Base-by-base conservation (phyloP, 2,797 vertebrate species). In the Paedocypris micromegethes region DNA sequence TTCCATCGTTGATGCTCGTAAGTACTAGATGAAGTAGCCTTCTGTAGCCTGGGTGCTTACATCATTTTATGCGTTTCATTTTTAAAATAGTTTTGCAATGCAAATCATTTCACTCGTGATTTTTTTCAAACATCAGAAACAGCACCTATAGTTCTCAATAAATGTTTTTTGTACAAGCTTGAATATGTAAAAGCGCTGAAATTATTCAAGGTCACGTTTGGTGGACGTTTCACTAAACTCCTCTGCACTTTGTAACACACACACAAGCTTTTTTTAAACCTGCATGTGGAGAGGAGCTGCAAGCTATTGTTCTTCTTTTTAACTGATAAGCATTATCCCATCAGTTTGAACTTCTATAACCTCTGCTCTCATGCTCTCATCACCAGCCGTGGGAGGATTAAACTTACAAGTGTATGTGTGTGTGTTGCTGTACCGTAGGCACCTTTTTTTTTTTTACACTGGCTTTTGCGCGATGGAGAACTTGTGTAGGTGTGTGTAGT, bases 281-380 rank as follows among this genome's bases (percentile, higher is more conserved):
- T 68, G 65, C n/a, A 55, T 62, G 49, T 64, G 58, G 74, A 72
- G 66, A 64, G 6, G 46, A 78, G 72, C 66, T 61, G 1, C 50
- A 56, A 72, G 2, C 70, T 68, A 67, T 79, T 80, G 74, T 79
- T 80, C 58, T 64, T 72, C 54, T 74, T 23, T 52, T 65, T 73
- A 56, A 43, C 62, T 79, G 77, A 74, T 55, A 72, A 72, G 62
- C 52, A 61, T 64, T 72, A 56, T 43, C 62, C 52, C 46, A 58
- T 74, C 65, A 54, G 58, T 58, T 40, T 43, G 5, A 77, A 69
- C 72, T 72, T 70, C 63, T 52, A 4, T 74, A 72, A 72, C 75
- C 61, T 43, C 59, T 41, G 54, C 9, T 65, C 47, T 70, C 52
- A 66, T 23, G 23, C 23, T 23, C 23, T 7, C 9, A 64, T 23